phyloP scores from a whole-genome alignment of 2,113 vertebrate genomes.

The Piaya cayana region DNA sequence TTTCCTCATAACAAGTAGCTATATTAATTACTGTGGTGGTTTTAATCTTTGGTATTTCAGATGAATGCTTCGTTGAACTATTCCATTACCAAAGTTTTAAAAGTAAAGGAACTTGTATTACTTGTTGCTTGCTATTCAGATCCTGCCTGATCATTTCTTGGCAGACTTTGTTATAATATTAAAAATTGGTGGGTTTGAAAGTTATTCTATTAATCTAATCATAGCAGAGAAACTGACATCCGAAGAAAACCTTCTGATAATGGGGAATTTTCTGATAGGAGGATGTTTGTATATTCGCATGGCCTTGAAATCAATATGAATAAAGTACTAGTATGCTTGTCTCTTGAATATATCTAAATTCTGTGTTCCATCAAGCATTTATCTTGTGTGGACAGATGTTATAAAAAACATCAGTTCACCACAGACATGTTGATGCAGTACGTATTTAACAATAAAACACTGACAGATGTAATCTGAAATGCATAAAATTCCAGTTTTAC shows the following conservation, averaged over 20 bases:
- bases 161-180: background rate
- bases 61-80: background rate
- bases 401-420: background rate
- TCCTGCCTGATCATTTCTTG: background rate
- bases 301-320: background rate
- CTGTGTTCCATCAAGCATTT: background rate
- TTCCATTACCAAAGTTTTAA: background rate
- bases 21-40: background rate
- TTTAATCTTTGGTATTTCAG: constrained; percentile 15
- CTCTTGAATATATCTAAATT: background rate
- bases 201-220: background rate
- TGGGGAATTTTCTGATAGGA: background rate
- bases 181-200: background rate
- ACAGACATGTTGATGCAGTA: background rate
- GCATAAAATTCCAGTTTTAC: background rate
- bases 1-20: background rate
- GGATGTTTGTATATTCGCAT: background rate
- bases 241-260: background rate
- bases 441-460: background rate
- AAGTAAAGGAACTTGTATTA: background rate
- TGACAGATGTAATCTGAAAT: background rate
- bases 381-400: background rate
- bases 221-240: background rate
- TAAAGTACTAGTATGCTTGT: background rate
- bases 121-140: constrained; percentile 11